Evolutionary conservation across 2,797 vertebrate genomes (phyloP).

Genomic region (Nasua narica): DNA sequence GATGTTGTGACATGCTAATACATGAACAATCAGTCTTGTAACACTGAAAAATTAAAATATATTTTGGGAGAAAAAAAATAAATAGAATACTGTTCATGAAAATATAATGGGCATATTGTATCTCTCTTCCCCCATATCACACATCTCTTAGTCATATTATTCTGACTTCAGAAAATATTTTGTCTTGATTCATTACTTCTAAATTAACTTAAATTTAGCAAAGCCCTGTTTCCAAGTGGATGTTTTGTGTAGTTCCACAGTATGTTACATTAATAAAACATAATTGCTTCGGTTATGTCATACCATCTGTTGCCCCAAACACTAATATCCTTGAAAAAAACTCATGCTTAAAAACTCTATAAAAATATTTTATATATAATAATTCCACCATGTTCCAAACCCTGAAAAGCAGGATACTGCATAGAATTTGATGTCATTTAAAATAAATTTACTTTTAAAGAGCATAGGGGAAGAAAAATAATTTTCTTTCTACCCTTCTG

Average conservation of each 20-base stretch:
- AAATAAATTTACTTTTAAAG: not conserved
- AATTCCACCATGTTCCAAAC: not conserved
- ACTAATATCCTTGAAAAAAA: not conserved
- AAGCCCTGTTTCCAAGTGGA: not conserved
- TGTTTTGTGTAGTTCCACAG: not conserved
- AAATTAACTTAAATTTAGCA: constrained; percentile 3
- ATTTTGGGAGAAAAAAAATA: too few species aligned
- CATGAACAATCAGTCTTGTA: too few species aligned
- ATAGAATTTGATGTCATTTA: not conserved
- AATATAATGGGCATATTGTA: not conserved
- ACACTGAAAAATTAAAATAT: too few species aligned
- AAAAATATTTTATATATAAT: not conserved
- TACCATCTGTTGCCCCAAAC: not conserved
- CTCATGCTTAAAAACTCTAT: not conserved
- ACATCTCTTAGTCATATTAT: not conserved
- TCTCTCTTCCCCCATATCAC: not conserved
- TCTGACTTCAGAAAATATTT: not conserved
- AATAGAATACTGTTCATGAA: not conserved
- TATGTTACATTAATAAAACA: not conserved
- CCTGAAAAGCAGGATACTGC: not conserved
- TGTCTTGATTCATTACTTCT: not conserved
- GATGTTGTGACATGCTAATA: not conserved
- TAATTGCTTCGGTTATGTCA: not conserved
- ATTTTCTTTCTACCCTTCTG: not conserved
- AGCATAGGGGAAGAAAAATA: not conserved